Evolutionary conservation across 2,888 invertebrate species (phyloP), one percentile per base, ranked within the genome.

Genomic region (Mesochorus sp.): DNA sequence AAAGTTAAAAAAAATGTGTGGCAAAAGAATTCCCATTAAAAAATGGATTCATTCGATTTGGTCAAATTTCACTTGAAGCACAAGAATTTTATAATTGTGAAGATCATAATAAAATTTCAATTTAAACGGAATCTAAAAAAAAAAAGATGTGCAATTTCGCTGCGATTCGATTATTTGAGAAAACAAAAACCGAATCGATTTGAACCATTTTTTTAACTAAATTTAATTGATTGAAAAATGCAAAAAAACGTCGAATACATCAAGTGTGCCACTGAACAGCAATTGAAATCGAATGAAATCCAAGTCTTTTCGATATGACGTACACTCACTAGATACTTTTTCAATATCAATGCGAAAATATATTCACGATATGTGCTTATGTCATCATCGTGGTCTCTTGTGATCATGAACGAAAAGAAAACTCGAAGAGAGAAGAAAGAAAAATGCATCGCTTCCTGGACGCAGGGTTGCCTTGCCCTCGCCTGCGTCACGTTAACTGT

Each of bases 401-500:
- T n/a, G 12, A 61, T 42, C 14, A 10, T n/a, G 10, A n/a, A 10
- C 17, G 10, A n/a, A 10, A 26, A 24, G 24, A 8, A 28, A 64
- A 47, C 0, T 5, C 17, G 6, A n/a, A 44, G 37, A 59, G 31
- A 55, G 44, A 42, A 42, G 21, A 28, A 28, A 19, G 8, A 37
- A 21, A 31, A 68, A 68, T 49, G 37, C 61, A 68, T 73, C 62
- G 77, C 77, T 77, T 77, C 77, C 77, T 77, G 73, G 68, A 62
- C 77, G 72, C 53, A 39, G 68, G 21, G 53, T 66, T 51, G 37
- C 5, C 17, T 19, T 42, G 17, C 31, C 19, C 21, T 73, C 64
- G 26, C 47, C 73, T 42, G 67, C 72, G 72, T 73, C 24, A 49
- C 77, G 72, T 72, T 31, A 72, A 49, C 19, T 67, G 31, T 72